phyloP scores from a whole-genome alignment of 1,140 invertebrate genomes.

The Drosophila nigromelanica region DNA sequence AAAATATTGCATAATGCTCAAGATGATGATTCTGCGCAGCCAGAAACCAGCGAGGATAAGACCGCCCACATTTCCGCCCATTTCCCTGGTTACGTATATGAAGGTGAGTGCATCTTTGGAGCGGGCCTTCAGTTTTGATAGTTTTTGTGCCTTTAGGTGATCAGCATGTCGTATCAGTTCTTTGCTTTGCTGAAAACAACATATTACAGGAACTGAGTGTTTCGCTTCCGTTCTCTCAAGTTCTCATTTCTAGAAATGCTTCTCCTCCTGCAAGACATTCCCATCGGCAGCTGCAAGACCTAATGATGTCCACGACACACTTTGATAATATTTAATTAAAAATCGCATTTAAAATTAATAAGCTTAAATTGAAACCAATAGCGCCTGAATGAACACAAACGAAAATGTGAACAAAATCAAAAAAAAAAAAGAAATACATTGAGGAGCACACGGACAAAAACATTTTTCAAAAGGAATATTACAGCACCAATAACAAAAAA shows the following conservation, averaged over 20 bases:
- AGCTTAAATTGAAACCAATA: conserved; percentile 81
- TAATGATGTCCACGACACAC: conserved; percentile 67
- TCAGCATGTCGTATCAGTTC: conserved; percentile 78
- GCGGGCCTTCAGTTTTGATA: not conserved
- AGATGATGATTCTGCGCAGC: conserved; percentile 66
- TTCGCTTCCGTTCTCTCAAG: no score
- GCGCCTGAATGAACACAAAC: conserved; percentile 67
- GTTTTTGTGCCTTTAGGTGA: conserved; percentile 40
- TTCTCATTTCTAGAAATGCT: no score
- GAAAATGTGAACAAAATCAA: conserved; percentile 34
- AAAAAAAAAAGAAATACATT: conserved; percentile 4
- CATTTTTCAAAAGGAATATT: conserved; percentile 79
- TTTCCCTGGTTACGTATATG: conserved; percentile 78
- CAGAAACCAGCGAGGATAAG: conserved; percentile 71
- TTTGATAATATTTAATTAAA: conserved; percentile 81
- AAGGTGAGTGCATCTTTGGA: conserved; percentile 42
- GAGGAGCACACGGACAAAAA: conserved; percentile 55
- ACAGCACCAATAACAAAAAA: conserved; percentile 58
- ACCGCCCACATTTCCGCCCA: conserved; percentile 75
- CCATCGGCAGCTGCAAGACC: not conserved
- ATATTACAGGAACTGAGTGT: conserved; percentile 36
- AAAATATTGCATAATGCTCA: conserved; percentile 61
- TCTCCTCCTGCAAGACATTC: not conserved
- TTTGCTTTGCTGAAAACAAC: conserved; percentile 67
- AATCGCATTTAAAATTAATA: conserved; percentile 82